Evolutionary conservation across 2,888 invertebrate species (phyloP).

Genomic region (Dastarcus helophoroides): DNA sequence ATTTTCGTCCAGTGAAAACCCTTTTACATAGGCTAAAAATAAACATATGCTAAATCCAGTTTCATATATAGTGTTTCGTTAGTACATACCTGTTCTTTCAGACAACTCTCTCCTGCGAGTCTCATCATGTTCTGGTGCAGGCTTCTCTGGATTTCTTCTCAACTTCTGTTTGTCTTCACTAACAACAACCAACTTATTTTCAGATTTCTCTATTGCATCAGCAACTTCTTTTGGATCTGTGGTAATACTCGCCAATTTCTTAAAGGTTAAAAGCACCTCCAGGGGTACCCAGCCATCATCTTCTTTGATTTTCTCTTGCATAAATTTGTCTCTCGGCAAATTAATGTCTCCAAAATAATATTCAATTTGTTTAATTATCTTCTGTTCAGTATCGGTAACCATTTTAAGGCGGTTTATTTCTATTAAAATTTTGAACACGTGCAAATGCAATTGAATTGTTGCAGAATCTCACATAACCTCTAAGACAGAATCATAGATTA

Average conservation of each 20-base stretch:
- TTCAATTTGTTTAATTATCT: slow-evolving; percentile 58
- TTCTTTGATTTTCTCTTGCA: slow-evolving; percentile 72
- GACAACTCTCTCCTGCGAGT: slow-evolving; percentile 69
- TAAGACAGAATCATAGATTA: no score
- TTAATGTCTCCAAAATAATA: slow-evolving; percentile 80
- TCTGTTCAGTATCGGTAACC: slow-evolving; percentile 40
- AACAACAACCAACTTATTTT: slow-evolving; percentile 60
- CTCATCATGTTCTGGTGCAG: slow-evolving; percentile 77
- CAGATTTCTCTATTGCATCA: slow-evolving; percentile 63
- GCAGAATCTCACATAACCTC: no score
- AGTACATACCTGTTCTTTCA: slow-evolving; percentile 47
- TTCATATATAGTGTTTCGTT: background rate
- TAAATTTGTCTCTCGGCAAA: slow-evolving; percentile 82
- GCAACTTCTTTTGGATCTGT: slow-evolving; percentile 59
- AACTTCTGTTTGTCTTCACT: slow-evolving; percentile 49
- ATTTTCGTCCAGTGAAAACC: slow-evolving; percentile 58
- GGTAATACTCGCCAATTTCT: slow-evolving; percentile 64
- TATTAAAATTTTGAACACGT: no score
- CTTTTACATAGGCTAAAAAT: slow-evolving; percentile 67
- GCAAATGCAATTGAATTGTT: no score
- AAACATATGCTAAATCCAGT: background rate
- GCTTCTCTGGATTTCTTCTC: slow-evolving; percentile 58
- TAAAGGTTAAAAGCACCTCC: slow-evolving; percentile 75
- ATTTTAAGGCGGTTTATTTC: no score
- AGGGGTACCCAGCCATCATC: slow-evolving; percentile 90